Conservation (phyloP, 2,888 invertebrate species). For the Hermaeophaga mercurialis region DNA sequence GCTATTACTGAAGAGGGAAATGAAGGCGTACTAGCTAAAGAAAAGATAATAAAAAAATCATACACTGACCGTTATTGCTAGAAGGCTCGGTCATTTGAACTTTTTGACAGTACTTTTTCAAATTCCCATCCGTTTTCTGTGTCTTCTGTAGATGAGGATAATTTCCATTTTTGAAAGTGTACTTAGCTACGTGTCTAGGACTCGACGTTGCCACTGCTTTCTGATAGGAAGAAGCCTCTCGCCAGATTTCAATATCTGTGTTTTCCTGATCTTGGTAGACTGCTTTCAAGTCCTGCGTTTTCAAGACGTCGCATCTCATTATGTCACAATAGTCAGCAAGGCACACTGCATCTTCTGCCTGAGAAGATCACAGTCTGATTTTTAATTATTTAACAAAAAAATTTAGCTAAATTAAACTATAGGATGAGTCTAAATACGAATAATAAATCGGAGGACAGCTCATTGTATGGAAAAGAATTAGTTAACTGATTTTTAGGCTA, state of each 20-base stretch:
- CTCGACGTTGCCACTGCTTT: constrained; percentile 63
- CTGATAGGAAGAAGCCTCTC: constrained; percentile 73
- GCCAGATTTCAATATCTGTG: constrained; percentile 85
- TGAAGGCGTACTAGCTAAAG: too few species aligned
- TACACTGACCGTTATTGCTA: constrained; percentile 41
- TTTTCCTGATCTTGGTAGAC: constrained; percentile 69
- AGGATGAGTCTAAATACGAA: too few species aligned
- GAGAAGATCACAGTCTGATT: too few species aligned
- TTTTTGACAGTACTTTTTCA: constrained; percentile 52
- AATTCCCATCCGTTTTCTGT: constrained; percentile 25
- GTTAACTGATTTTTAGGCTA: too few species aligned
- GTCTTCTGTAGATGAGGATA: constrained; percentile 43
- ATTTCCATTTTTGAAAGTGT: constrained; percentile 50
- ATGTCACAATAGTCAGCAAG: constrained; percentile 95
- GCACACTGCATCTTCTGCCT: constrained; percentile 93
- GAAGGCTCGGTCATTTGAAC: constrained; percentile 48
- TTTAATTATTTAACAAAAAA: too few species aligned
- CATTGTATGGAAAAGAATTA: too few species aligned
- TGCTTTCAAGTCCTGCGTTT: constrained; percentile 72
- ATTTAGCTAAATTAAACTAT: too few species aligned
- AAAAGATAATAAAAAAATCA: too few species aligned
- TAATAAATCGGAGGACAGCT: too few species aligned
- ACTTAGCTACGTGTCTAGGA: constrained; percentile 55
- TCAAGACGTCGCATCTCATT: constrained; percentile 90
- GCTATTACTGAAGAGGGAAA: too few species aligned